These are phyloP conservation scores for Cephalotes varians DNA, from an alignment of 2,888 invertebrate species.

Conservation along the genomic window DNA sequence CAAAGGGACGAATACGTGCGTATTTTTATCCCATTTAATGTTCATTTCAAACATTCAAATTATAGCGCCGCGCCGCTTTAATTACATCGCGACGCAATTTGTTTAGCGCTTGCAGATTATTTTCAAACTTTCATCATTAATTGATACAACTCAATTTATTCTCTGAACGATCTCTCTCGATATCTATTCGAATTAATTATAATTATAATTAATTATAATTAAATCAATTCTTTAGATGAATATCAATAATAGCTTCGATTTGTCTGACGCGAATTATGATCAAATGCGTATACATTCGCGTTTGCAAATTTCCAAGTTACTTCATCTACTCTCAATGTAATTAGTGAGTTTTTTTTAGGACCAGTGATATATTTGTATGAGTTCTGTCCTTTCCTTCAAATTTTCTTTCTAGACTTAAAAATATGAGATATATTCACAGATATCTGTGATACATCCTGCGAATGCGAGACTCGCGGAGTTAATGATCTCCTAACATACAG, in stretches of 20 bases:
- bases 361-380: not conserved
- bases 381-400: not conserved
- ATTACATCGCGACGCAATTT: not conserved
- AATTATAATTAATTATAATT: no score
- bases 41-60: not conserved
- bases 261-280: not conserved
- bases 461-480: not conserved
- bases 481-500: constrained; percentile 23
- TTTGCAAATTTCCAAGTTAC: not conserved
- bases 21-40: not conserved
- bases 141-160: not conserved
- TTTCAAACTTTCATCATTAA: not conserved
- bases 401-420: not conserved
- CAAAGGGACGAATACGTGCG: not conserved
- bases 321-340: not conserved
- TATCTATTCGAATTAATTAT: not conserved
- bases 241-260: not conserved
- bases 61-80: not conserved
- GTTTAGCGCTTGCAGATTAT: not conserved
- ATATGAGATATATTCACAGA: not conserved
- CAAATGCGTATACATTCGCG: not conserved
- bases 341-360: not conserved
- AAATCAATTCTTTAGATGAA: not conserved
- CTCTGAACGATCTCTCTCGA: not conserved
- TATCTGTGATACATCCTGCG: no score